Conservation (phyloP, 2,113 vertebrate genomes). For the Galemys pyrenaicus region DNA sequence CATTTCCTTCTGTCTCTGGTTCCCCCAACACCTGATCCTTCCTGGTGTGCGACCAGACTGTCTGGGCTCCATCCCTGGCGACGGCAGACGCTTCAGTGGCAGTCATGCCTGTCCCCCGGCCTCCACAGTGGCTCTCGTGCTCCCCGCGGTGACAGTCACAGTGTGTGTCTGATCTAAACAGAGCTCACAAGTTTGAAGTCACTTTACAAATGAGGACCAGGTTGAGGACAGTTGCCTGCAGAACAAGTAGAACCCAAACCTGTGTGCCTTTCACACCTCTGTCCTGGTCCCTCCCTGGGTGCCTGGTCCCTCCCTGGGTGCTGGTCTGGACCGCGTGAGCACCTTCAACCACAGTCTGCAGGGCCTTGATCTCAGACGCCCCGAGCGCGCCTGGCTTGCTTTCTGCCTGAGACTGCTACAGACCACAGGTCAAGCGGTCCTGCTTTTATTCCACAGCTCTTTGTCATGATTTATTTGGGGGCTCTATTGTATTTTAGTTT, state of each 20-base stretch:
- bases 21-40: slow-evolving; percentile 66
- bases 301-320: rapidly evolving
- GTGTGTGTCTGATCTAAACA: neutral
- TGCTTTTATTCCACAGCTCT: neutral
- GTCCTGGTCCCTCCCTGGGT: rapidly evolving
- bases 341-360: neutral
- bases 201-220: neutral
- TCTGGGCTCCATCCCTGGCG: neutral
- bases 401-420: no score
- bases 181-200: neutral
- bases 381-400: neutral
- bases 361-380: no score
- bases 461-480: neutral
- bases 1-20: slow-evolving; percentile 40
- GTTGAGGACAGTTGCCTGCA: neutral
- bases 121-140: neutral
- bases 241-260: neutral
- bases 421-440: neutral
- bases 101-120: neutral
- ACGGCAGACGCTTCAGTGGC: neutral
- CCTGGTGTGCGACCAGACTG: slow-evolving; percentile 48
- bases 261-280: neutral
- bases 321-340: rapidly evolving
- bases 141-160: neutral
- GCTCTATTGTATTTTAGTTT: neutral